Evolutionary conservation across 2,797 vertebrate genomes (phyloP).

Genomic region (Steatocranus sp.): DNA sequence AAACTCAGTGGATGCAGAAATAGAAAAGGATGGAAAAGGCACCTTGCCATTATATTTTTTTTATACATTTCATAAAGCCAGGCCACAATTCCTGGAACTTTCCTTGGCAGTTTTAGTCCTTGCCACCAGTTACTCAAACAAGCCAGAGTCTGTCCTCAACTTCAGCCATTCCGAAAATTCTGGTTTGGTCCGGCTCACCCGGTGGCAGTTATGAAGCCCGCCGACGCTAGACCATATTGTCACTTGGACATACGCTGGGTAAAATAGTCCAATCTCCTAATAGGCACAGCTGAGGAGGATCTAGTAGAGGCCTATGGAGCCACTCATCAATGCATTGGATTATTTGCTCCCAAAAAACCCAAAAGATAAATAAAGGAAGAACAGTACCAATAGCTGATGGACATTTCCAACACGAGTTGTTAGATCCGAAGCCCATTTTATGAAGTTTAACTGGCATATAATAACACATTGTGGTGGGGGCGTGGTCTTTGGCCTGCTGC

Average conservation of each 20-base stretch:
- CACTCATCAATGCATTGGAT: neutral
- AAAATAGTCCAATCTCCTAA: neutral
- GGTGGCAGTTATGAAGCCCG: neutral
- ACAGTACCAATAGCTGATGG: neutral
- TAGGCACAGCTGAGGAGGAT: neutral
- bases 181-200: neutral
- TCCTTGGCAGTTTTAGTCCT: neutral
- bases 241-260: neutral
- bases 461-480: too few relatives aligned
- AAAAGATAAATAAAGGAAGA: neutral
- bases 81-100: neutral
- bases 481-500: too few relatives aligned
- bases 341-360: neutral
- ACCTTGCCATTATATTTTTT: neutral
- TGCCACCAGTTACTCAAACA: neutral
- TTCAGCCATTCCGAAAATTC: accelerated
- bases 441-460: neutral
- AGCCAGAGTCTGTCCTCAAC: neutral
- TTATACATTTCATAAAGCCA: neutral
- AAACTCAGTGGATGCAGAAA: neutral
- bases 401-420: neutral
- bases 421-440: neutral
- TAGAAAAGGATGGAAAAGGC: neutral
- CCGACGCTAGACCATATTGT: neutral
- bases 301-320: neutral